Percentiles rank a stretch among this genome's conserved stretches.
Conservation (phyloP, 2,797 vertebrate species). For the Poecilia wingei region DNA sequence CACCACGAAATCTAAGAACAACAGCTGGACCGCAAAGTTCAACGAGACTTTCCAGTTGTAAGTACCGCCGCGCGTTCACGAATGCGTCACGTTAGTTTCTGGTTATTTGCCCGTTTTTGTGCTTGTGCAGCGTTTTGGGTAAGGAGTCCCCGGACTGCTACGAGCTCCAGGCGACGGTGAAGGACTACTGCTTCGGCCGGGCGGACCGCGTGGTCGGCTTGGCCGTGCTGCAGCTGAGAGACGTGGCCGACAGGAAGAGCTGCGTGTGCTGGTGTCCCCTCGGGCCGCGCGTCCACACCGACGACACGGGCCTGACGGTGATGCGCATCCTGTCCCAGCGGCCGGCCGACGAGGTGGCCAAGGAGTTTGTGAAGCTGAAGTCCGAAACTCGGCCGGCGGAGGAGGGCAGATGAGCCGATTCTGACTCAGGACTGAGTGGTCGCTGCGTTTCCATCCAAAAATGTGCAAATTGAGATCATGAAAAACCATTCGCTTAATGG, state of each 20-base stretch:
- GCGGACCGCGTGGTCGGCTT: constrained; percentile 92
- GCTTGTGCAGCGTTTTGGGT: constrained; percentile 83
- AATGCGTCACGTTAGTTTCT: no score
- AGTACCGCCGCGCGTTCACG: constrained; percentile 67
- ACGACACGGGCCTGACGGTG: constrained; percentile 92
- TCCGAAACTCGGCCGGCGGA: constrained; percentile 90
- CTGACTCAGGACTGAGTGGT: background rate
- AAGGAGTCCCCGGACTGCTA: constrained; percentile 91
- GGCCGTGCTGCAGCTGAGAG: constrained; percentile 90
- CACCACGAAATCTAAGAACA: constrained; percentile 98
- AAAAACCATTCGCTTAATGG: no score
- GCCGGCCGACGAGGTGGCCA: constrained; percentile 92
- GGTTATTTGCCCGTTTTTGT: background rate
- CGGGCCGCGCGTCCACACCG: constrained; percentile 86
- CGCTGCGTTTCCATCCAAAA: no score
- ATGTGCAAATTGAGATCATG: no score
- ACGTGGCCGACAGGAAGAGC: constrained; percentile 89
- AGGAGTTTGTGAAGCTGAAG: constrained; percentile 94
- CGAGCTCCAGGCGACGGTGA: constrained; percentile 93
- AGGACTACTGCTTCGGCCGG: constrained; percentile 97
- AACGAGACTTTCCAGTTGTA: constrained; percentile 97
- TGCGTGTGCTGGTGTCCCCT: constrained; percentile 97
- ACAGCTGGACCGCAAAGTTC: constrained; percentile 96
- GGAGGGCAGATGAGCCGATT: constrained; percentile 87
- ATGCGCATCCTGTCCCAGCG: constrained; percentile 94